phyloP scores from a whole-genome alignment of 2,113 vertebrate species.

The Nothocercus nigrocapillus region DNA sequence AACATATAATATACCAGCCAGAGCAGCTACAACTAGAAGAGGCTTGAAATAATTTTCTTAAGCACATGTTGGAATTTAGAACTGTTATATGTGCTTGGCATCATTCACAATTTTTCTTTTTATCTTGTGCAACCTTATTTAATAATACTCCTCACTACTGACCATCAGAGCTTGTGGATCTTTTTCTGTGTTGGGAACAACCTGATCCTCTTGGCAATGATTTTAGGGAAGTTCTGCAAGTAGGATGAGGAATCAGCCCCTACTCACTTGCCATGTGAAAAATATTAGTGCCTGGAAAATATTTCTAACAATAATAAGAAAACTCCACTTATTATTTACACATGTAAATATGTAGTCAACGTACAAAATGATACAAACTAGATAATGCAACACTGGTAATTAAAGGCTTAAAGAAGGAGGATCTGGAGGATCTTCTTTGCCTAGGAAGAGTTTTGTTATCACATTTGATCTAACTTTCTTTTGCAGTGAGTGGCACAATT shows the following conservation, averaged over 20 bases:
- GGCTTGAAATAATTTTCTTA: not conserved
- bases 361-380: not conserved
- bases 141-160: not conserved
- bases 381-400: not conserved
- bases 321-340: not conserved
- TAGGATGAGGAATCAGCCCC: not conserved
- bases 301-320: not conserved
- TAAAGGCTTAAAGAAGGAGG: not conserved
- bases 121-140: not conserved
- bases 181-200: not conserved
- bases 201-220: not conserved
- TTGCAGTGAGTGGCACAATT: not conserved
- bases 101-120: not conserved
- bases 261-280: not conserved
- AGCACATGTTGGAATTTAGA: not conserved
- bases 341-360: not conserved
- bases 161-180: not conserved
- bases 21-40: not conserved
- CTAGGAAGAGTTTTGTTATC: not conserved
- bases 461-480: not conserved
- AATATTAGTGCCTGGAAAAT: constrained; percentile 13
- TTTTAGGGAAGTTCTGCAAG: not conserved
- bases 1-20: not conserved
- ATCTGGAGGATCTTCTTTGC: not conserved
- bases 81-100: not conserved